These are phyloP conservation scores for Phocides pigmalion DNA, from an alignment of 1,140 invertebrate genomes.

Conservation along the genomic window DNA sequence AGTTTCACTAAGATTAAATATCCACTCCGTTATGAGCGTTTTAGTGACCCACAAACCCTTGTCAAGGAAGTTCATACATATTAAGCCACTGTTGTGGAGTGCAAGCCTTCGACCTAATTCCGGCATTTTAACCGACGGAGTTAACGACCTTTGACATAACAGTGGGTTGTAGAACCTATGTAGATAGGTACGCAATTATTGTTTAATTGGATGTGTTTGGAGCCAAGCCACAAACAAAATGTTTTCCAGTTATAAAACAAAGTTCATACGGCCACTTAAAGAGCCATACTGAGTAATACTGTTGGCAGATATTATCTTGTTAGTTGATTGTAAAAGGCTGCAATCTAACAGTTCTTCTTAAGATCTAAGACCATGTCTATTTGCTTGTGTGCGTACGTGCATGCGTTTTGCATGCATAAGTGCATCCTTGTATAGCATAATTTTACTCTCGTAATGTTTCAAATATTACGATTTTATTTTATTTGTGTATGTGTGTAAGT, in stretches of 20 bases:
- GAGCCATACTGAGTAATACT: not conserved
- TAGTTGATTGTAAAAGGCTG: too few species aligned
- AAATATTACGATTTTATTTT: too few species aligned
- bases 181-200: constrained; percentile 37
- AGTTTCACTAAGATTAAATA: constrained; percentile 26
- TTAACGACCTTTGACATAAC: constrained; percentile 44
- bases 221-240: constrained; percentile 31
- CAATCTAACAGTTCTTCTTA: too few species aligned
- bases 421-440: too few species aligned
- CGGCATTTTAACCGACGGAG: constrained; percentile 40
- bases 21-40: constrained; percentile 41
- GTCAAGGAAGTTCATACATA: constrained; percentile 50
- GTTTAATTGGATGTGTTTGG: constrained; percentile 40
- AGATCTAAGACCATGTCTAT: too few species aligned
- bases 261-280: not conserved
- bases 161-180: constrained; percentile 38
- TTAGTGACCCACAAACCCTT: constrained; percentile 43
- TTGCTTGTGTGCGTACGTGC: too few species aligned
- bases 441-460: too few species aligned
- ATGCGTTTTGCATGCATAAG: too few species aligned
- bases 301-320: too few species aligned
- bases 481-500: too few species aligned
- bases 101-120: constrained; percentile 49
- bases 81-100: constrained; percentile 46
- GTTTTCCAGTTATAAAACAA: not conserved